These are phyloP conservation scores for Manacus vitellinus DNA, from an alignment of 2,113 vertebrate genomes.

Conservation along the genomic window DNA sequence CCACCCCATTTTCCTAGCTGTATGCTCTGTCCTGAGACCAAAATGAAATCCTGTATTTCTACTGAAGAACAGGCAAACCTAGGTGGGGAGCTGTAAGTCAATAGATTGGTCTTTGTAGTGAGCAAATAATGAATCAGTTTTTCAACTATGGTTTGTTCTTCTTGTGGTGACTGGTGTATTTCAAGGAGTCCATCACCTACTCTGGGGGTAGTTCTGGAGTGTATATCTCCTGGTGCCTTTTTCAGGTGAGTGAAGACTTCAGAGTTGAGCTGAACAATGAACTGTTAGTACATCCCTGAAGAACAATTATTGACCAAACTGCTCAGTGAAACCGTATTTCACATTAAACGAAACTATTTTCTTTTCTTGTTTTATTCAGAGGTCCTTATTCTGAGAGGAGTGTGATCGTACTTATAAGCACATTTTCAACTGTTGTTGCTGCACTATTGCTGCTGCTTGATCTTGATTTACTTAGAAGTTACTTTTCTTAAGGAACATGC, in stretches of 20 bases:
- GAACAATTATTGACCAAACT: not conserved
- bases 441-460: not conserved
- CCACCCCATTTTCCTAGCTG: not conserved
- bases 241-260: not conserved
- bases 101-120: not conserved
- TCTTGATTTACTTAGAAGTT: not conserved
- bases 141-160: not conserved
- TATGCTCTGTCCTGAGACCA: not conserved
- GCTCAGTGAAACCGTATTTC: not conserved
- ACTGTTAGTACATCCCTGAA: not conserved
- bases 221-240: not conserved
- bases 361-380: not conserved
- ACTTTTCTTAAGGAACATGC: not conserved
- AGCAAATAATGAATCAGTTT: not conserved
- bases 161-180: not conserved
- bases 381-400: not conserved
- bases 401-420: not conserved
- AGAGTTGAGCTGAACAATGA: not conserved
- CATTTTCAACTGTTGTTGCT: not conserved
- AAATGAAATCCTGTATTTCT: not conserved
- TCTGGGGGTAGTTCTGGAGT: not conserved
- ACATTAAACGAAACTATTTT: not conserved
- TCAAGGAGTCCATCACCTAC: not conserved
- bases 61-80: not conserved
- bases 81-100: not conserved